Evolutionary conservation across 2,888 invertebrate species (phyloP), one percentile per base, ranked within the genome.

Genomic region (Dendrolimus pini): DNA sequence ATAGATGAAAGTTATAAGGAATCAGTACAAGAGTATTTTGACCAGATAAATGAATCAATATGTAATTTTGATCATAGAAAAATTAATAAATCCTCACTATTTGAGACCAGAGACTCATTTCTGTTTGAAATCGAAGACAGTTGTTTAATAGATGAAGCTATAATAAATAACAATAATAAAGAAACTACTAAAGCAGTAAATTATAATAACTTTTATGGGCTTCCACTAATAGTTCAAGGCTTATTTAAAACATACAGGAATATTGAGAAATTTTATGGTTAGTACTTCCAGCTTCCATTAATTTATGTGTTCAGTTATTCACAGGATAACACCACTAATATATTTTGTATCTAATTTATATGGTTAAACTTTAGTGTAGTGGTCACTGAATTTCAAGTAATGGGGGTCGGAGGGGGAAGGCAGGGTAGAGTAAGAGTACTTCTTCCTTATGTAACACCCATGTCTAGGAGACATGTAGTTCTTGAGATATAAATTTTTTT

Each of bases 231-330:
- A 69, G 94, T 96, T 0, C 93, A 94, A 76, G 86, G 92, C 10
- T 83, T 98, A 64, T 93, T 98, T 63, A 93, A 94, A 67, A 91
- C 93, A 62, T 94, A 94, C 67, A 95, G 96, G 76, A 95, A 95
- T 64, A 97, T 98, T 62, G 92, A 93, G 30, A 92, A 93, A 64
- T 92, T 98, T 65, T 98, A 98, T 92, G 95, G 97, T 97, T 80
- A 85, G 88, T 86, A 55, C 59, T 60, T 30, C 9, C 52, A 10
- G 52, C 13, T 18, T 41, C 41, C 13, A 54, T n/a, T 55, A 41
- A 30, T 55, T 41, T 47, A 7, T 54, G 0, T 0, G 3, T 30
- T 6, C 30, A 30, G 2, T 30, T 30, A 30, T 30, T 30, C 6
- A 30, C 3, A 30, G 30, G 6, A 30, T 30, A 30, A 30, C 30